Base-by-base conservation (phyloP, 2,888 invertebrate species). In the Nycteola revayana region DNA sequence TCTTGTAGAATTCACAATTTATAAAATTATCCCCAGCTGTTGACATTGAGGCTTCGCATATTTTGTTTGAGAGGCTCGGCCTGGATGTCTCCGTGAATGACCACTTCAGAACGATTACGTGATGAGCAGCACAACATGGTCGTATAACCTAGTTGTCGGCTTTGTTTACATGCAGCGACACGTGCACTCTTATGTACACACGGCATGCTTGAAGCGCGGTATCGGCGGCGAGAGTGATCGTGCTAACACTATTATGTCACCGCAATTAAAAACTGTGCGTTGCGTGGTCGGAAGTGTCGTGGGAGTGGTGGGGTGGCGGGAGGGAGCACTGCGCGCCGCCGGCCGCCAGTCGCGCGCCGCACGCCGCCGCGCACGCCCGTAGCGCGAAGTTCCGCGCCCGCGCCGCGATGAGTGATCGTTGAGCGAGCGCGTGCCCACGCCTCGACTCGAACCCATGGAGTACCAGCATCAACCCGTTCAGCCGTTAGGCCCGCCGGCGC, bases 401-500 rank as follows among this genome's bases (percentile, higher is more conserved):
- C 67, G 67, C 67, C 83, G 83, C 82, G 80, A 84, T 83, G 84
- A 73, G 80, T 76, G 77, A 68, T 57, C 75, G 72, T 67, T 75
- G 76, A 76, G 67, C 68, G 71, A 69, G 69, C 52, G 72, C 71
- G 62, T 61, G 53, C 58, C 69, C 64, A 64, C 68, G 70, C 66
- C 66, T 64, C 66, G 66, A 60, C 62, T 60, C 64, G 58, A 59
- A 54, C 53, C 60, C 63, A 89, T 89, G 89, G 89, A 89, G 76
- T 89, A 86, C 72, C 87, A 84, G 69, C 88, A 84, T 68, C 77
- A 79, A 58, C 77, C 78, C 31, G 67, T 80, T 35, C 90, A 90
- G 75, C 91, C 92, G 64, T 91, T 92, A 56, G 75, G 92, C 89
- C 84, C 84, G 48, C 92, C 92, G 53, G 90, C 92, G 78, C 92